Conservation (phyloP, 2,113 vertebrate genomes). For the Pleuronectes platessa region DNA sequence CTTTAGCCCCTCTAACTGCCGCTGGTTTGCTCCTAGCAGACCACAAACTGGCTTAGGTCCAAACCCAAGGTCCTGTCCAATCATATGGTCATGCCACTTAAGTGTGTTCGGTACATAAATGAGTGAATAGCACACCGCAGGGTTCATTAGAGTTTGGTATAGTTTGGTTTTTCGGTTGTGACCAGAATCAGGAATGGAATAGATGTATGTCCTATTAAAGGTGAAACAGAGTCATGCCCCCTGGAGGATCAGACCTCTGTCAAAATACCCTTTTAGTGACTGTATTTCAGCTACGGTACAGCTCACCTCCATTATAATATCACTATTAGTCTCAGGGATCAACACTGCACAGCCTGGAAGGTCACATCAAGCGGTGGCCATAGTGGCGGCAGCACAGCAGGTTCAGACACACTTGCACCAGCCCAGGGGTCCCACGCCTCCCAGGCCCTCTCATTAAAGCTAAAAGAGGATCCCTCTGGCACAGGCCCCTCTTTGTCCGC, state of each 20-base stretch:
- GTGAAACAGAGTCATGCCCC: slow-evolving; percentile 3
- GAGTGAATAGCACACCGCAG: slow-evolving; percentile 14
- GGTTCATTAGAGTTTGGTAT: slow-evolving; percentile 12
- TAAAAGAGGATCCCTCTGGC: slow-evolving; percentile 78
- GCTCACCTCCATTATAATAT: slow-evolving; percentile 10
- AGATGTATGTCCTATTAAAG: slow-evolving; percentile 4
- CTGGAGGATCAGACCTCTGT: not conserved
- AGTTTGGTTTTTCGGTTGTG: slow-evolving; percentile 8
- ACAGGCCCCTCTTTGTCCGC: slow-evolving; percentile 79
- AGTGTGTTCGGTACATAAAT: slow-evolving; percentile 27
- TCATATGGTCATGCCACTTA: slow-evolving; percentile 34
- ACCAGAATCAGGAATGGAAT: slow-evolving; percentile 15
- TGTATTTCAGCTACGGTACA: slow-evolving; percentile 6
- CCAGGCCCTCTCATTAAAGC: slow-evolving; percentile 82
- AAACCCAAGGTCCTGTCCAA: slow-evolving; percentile 36
- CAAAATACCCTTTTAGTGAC: not conserved
- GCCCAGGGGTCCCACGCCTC: slow-evolving; percentile 75
- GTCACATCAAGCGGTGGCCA: slow-evolving; percentile 43
- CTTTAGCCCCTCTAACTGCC: slow-evolving; percentile 43
- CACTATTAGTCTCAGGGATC: not conserved
- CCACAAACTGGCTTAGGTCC: slow-evolving; percentile 53
- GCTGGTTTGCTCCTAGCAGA: slow-evolving; percentile 45
- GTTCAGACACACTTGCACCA: slow-evolving; percentile 62
- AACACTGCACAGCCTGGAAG: slow-evolving; percentile 24
- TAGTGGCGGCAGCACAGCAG: slow-evolving; percentile 56